Percentiles rank a stretch among this genome's conserved stretches.
phyloP scores from a whole-genome alignment of 2,113 vertebrate genomes.

The Indicator indicator region DNA sequence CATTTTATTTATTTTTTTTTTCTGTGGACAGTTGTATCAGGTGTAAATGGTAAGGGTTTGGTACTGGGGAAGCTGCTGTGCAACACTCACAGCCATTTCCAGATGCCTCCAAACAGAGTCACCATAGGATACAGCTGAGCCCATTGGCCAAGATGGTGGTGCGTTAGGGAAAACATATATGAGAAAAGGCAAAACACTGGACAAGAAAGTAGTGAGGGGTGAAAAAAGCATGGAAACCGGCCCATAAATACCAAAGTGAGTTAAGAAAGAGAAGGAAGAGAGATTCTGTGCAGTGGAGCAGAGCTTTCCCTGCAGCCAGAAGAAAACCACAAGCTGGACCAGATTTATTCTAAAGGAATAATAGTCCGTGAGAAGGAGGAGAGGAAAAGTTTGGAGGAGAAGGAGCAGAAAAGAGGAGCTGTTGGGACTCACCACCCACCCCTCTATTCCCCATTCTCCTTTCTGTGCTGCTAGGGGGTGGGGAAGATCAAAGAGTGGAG shows the following conservation, averaged over 20 bases:
- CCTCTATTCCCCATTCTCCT: too few species aligned
- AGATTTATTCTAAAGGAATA: neutral
- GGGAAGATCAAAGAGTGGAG: neutral
- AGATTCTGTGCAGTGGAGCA: neutral
- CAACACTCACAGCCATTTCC: neutral
- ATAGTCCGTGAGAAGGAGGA: neutral
- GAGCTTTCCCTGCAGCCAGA: neutral
- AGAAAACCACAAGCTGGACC: neutral
- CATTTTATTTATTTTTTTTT: neutral
- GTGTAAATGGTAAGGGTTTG: neutral
- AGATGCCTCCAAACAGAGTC: neutral
- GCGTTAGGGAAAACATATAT: neutral
- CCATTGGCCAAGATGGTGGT: neutral
- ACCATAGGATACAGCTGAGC: neutral
- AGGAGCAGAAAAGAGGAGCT: rapidly evolving
- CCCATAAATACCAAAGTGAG: neutral
- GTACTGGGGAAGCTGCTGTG: neutral
- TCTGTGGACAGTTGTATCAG: neutral
- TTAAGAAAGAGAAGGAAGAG: neutral
- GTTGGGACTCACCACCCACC: neutral
- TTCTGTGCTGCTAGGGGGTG: rapidly evolving
- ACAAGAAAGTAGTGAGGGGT: neutral
- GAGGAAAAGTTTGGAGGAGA: neutral
- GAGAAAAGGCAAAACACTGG: neutral
- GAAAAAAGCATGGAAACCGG: neutral